Evolutionary conservation across 2,888 invertebrate species (phyloP).

Genomic region (Clistopyga incitator): DNA sequence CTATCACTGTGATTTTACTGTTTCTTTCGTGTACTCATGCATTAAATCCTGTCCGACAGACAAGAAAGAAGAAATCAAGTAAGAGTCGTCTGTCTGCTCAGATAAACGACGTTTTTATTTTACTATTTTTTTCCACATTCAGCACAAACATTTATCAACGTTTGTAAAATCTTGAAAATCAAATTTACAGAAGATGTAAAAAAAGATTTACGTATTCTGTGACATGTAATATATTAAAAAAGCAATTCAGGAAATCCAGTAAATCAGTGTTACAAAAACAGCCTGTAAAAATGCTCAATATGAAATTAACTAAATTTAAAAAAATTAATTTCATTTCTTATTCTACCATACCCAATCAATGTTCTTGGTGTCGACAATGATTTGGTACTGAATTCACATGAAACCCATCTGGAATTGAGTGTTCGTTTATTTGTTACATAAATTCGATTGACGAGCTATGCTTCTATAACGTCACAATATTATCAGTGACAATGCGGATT

Average conservation of each 20-base stretch:
- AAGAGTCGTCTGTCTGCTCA: conserved; percentile 4
- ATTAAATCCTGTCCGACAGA: conserved; percentile 4
- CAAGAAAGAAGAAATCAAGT: not conserved
- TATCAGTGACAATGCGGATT: conserved; percentile 37
- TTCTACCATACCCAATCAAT: not conserved
- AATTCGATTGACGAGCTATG: not conserved
- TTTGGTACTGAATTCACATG: no score
- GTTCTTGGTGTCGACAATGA: no score
- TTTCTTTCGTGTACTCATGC: conserved; percentile 1
- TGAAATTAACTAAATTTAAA: not conserved
- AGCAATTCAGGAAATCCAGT: no score
- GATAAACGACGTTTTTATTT: not conserved
- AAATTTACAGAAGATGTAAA: no score
- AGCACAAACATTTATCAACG: not conserved
- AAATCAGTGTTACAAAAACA: no score
- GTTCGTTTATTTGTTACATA: not conserved
- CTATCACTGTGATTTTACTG: conserved; percentile 22
- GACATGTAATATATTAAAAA: no score
- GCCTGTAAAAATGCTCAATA: not conserved
- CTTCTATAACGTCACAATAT: conserved; percentile 12
- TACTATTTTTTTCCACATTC: not conserved
- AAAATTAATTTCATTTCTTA: not conserved
- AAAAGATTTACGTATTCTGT: no score
- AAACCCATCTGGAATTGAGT: no score
- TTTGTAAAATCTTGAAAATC: no score